Evolutionary conservation across 2,888 invertebrate species (phyloP).

Genomic region (Tenthredo amoena): DNA sequence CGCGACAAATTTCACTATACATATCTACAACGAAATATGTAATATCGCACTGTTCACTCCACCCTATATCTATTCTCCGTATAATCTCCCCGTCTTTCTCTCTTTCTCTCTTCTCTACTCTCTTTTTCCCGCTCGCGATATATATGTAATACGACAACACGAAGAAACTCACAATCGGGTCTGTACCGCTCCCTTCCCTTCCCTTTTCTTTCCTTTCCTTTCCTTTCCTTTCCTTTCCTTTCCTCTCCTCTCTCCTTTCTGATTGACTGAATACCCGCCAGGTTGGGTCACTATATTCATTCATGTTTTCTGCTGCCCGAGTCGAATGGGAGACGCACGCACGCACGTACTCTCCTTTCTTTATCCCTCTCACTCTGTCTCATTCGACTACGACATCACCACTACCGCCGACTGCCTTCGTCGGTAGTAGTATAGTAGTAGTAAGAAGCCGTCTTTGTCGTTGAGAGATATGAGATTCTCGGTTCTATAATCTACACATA

Average conservation of each 20-base stretch:
- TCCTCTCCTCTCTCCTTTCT: conserved; percentile 8
- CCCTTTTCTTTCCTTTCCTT: conserved; percentile 9
- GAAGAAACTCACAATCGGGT: conserved; percentile 28
- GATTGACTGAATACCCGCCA: conserved; percentile 40
- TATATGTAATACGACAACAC: conserved; percentile 38
- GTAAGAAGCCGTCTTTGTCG: background rate
- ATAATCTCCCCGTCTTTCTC: conserved; percentile 1
- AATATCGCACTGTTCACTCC: background rate
- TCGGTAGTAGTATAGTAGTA: background rate
- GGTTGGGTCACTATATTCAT: conserved; percentile 46
- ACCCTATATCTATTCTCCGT: conserved; percentile 17
- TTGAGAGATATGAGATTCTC: background rate
- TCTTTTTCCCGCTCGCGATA: conserved; percentile 13
- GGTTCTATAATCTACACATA: background rate
- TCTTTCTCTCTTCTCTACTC: conserved; percentile 49
- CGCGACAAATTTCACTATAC: background rate
- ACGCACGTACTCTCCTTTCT: conserved; percentile 45
- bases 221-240: conserved; percentile 29
- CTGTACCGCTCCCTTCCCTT: conserved; percentile 55
- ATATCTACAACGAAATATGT: background rate
- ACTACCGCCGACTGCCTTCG: background rate
- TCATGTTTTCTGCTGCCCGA: conserved; percentile 44
- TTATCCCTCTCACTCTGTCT: conserved; percentile 47
- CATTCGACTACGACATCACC: background rate
- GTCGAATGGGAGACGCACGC: conserved; percentile 17